Evolutionary conservation across 2,797 vertebrate genomes (phyloP).

Genomic region (Gadopsis bispinosus): DNA sequence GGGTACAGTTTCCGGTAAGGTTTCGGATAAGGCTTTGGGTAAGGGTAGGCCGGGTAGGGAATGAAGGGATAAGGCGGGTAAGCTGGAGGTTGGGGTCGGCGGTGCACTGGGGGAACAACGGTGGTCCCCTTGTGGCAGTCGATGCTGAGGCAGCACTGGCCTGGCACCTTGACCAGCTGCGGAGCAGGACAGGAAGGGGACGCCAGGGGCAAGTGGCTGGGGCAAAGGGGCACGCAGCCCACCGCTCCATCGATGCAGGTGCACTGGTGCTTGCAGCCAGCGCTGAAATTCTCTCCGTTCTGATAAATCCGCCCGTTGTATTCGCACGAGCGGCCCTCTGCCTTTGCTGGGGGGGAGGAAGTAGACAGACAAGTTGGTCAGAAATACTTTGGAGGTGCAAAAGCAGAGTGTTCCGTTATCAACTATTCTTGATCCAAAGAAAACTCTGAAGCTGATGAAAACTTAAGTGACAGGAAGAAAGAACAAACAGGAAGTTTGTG

Average conservation of each 20-base stretch:
- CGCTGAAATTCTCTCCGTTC: conserved; percentile 87
- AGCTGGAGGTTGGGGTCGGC: conserved; percentile 62
- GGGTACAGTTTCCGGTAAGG: conserved; percentile 73
- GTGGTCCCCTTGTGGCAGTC: conserved; percentile 81
- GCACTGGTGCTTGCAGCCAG: conserved; percentile 89
- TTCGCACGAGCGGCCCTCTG: conserved; percentile 88
- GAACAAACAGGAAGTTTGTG: conserved; percentile 17
- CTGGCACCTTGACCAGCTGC: conserved; percentile 83
- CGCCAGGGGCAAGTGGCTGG: conserved; percentile 81
- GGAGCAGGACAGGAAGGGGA: conserved; percentile 84
- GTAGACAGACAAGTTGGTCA: background rate
- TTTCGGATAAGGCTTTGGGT: conserved; percentile 68
- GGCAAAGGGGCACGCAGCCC: conserved; percentile 87
- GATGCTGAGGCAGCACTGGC: conserved; percentile 87
- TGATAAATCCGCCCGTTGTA: conserved; percentile 88
- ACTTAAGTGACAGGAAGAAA: background rate
- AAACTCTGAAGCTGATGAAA: background rate
- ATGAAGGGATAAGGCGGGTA: conserved; percentile 76
- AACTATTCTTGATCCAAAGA: background rate
- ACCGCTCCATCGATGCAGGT: conserved; percentile 89
- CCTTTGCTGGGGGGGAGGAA: conserved; percentile 76
- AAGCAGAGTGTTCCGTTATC: background rate
- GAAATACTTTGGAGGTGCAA: background rate
- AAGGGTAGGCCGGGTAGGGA: conserved; percentile 72
- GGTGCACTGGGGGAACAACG: conserved; percentile 59